These are phyloP conservation scores for Synergus itoensis DNA, from an alignment of 2,888 invertebrate genomes.

Conservation along the genomic window DNA sequence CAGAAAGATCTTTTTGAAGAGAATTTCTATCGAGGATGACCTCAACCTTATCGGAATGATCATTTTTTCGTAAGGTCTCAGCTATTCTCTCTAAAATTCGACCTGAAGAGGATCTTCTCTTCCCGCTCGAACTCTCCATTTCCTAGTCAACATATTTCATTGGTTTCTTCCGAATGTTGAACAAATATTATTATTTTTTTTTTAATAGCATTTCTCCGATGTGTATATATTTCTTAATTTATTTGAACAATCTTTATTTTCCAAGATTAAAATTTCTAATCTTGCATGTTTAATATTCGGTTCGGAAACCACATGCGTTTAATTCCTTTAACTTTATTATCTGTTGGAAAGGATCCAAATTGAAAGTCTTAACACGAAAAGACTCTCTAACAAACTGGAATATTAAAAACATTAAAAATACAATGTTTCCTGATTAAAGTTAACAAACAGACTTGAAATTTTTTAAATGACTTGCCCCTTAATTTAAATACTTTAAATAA, in stretches of 20 bases:
- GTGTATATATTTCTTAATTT: not conserved
- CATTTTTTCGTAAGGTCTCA: constrained; percentile 43
- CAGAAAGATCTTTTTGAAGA: not conserved
- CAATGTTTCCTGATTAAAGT: too few relatives aligned
- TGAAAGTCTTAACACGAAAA: not conserved
- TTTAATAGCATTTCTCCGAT: not conserved
- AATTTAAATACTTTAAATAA: too few relatives aligned
- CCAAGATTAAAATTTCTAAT: not conserved
- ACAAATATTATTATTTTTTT: not conserved
- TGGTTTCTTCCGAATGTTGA: not conserved
- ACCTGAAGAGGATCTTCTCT: constrained; percentile 28
- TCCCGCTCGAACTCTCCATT: constrained; percentile 12
- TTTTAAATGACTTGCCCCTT: too few relatives aligned
- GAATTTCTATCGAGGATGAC: constrained; percentile 47
- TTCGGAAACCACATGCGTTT: too few relatives aligned
- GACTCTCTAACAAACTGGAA: too few relatives aligned
- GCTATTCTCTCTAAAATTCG: constrained; percentile 51
- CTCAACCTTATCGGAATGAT: constrained; percentile 49
- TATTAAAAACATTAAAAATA: too few relatives aligned
- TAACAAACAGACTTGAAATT: too few relatives aligned
- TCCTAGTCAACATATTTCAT: not conserved
- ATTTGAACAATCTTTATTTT: not conserved
- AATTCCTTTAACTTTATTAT: not conserved
- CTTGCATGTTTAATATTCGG: too few relatives aligned
- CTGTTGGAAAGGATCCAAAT: not conserved